Base-by-base conservation (phyloP, 2,888 invertebrate genomes). In the Monoplex corrugatus region DNA sequence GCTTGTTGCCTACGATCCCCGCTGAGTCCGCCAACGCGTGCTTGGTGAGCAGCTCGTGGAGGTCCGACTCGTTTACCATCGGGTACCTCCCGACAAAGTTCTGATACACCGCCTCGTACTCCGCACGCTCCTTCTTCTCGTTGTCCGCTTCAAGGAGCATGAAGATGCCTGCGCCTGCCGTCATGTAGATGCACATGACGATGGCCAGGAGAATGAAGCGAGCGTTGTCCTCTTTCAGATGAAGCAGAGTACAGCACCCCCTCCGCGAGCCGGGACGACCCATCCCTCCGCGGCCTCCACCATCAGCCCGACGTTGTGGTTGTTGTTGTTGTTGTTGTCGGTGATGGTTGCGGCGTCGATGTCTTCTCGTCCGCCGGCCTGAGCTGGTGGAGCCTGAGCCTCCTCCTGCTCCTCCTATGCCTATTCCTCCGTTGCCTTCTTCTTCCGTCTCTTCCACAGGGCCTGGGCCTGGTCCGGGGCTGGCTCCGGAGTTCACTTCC, bases 141-240 rank as follows among this genome's bases (percentile, higher is more conserved):
- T 95, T 95, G 72, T 96, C 95, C 89, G 96, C 96, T 94, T 97
- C 97, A 88, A 97, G 95, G 85, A 96, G 96, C 95, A 97, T 97
- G 95, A 97, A 97, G 80, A 97, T 94, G 0, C 96, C 95, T 0
- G 97, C 97, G n/a, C 97, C 97, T 28, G 96, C 95, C 50, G 97
- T 94, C 97, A 97, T 97, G 95, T 97, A 97, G 23, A 96, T 93
- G 85, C 97, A 95, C 93, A 97, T 96, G 68, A 97, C 96, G 40
- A 97, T 92, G 89, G 97, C 97, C 90, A 97, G 96, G 83, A 97
- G 96, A 90, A 97, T 95, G 94, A 97, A 97, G 92, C 97, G 96
- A 90, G 97, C 97, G 96, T 97, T 97, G 96, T 97, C 97, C 95
- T 97, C 97, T 91, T 97, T 97, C 93, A 97, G 96, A 93, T 96